A percentile compares a stretch with the other conserved stretches of the same genome.
These are phyloP conservation scores for Dipus sagitta DNA, from an alignment of 2,797 vertebrate genomes.

Conservation along the genomic window DNA sequence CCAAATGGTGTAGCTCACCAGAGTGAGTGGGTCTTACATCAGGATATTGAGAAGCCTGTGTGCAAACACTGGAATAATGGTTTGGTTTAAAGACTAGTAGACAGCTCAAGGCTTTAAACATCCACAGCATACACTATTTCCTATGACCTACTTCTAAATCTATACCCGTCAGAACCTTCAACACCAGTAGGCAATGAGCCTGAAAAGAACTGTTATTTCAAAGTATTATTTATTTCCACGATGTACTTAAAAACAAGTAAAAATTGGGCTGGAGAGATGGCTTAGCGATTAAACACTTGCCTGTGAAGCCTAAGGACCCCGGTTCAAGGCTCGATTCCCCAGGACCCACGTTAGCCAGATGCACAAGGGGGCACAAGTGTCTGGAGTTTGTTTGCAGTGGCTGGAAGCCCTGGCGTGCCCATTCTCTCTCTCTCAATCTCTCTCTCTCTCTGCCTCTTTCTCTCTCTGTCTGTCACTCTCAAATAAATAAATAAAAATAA, in stretches of 20 bases:
- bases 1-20: not conserved
- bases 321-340: too few relatives aligned
- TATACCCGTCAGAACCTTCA: not conserved
- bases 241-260: not conserved
- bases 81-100: not conserved
- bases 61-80: not conserved
- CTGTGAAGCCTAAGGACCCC: too few relatives aligned
- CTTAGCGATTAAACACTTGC: too few relatives aligned
- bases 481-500: too few relatives aligned
- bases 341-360: too few relatives aligned
- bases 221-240: not conserved
- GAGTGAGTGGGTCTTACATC: not conserved
- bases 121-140: not conserved
- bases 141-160: not conserved
- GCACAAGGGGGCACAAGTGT: too few relatives aligned
- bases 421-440: too few relatives aligned
- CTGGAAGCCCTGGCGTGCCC: too few relatives aligned
- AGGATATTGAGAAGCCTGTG: not conserved
- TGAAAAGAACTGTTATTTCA: not conserved
- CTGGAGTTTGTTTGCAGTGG: too few relatives aligned
- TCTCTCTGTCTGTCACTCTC: too few relatives aligned
- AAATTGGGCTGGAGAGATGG: too few relatives aligned
- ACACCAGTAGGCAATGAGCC: not conserved
- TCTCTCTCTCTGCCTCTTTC: too few relatives aligned
- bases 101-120: not conserved